Evolutionary conservation across 2,797 vertebrate species (phyloP).

Genomic region (Potorous gilbertii): DNA sequence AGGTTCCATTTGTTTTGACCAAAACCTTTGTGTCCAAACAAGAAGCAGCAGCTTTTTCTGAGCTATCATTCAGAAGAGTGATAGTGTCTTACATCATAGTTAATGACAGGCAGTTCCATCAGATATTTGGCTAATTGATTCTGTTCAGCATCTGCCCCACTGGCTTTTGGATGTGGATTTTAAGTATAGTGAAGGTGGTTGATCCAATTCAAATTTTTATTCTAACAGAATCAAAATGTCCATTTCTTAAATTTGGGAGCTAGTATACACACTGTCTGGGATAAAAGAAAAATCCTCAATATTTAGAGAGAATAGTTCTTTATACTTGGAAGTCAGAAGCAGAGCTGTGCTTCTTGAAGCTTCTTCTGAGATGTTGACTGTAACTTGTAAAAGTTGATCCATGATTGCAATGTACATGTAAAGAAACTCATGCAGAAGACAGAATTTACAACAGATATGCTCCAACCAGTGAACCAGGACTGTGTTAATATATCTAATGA

Average conservation of each 20-base stretch:
- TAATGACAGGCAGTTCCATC: constrained; percentile 93
- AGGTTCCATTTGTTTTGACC: constrained; percentile 85
- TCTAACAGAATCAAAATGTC: constrained; percentile 88
- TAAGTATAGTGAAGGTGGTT: constrained; percentile 94
- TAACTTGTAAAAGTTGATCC: constrained; percentile 95
- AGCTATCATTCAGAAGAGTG: constrained; percentile 93
- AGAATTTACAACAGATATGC: constrained; percentile 94
- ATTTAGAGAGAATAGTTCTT: constrained; percentile 93
- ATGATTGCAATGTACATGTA: constrained; percentile 93
- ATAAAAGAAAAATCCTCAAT: constrained; percentile 94
- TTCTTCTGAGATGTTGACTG: constrained; percentile 91
- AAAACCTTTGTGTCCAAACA: constrained; percentile 92
- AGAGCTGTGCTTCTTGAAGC: constrained; percentile 94
- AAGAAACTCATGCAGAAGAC: constrained; percentile 94
- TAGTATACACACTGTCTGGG: constrained; percentile 88
- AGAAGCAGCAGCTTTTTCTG: constrained; percentile 91
- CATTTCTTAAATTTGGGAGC: constrained; percentile 92
- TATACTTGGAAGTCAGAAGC: constrained; percentile 94
- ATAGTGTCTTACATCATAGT: constrained; percentile 95
- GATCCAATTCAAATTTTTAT: constrained; percentile 91
- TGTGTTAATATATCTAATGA: constrained; percentile 92
- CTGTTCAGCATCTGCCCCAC: constrained; percentile 90
- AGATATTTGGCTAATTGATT: constrained; percentile 95
- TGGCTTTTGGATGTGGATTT: constrained; percentile 94
- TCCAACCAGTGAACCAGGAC: constrained; percentile 96